These are phyloP conservation scores for Syngnathus floridae DNA, from an alignment of 2,113 vertebrate genomes.

Conservation along the genomic window DNA sequence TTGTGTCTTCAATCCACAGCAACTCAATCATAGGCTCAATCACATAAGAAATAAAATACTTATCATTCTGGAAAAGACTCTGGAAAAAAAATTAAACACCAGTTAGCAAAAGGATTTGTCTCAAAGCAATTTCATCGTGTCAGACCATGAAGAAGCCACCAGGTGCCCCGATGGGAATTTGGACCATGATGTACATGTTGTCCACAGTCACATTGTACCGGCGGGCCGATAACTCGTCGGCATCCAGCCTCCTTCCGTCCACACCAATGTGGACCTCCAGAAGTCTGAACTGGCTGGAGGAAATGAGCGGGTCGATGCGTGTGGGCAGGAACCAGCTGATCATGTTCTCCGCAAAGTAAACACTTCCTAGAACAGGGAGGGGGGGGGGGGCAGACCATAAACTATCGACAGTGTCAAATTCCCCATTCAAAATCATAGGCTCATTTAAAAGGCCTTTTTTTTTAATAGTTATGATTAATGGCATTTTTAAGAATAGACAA, in stretches of 20 bases:
- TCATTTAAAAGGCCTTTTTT: background rate
- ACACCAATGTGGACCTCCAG: slow-evolving; percentile 69
- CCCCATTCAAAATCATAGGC: background rate
- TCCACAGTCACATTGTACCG: slow-evolving; percentile 56
- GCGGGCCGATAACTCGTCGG: slow-evolving; percentile 53
- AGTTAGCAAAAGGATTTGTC: background rate
- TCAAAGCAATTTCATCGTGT: background rate
- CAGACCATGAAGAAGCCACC: slow-evolving; percentile 78
- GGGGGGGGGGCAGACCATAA: too few species aligned
- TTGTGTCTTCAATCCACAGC: slow-evolving; percentile 58
- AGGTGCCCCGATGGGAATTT: slow-evolving; percentile 72
- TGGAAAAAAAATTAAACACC: slow-evolving; percentile 15
- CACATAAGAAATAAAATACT: slow-evolving; percentile 48
- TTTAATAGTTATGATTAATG: too few species aligned
- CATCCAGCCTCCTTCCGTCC: slow-evolving; percentile 62
- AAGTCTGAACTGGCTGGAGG: slow-evolving; percentile 36
- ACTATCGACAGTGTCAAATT: background rate
- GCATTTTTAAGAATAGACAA: too few species aligned
- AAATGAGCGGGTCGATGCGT: slow-evolving; percentile 57
- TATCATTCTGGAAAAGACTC: slow-evolving; percentile 47
- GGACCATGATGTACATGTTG: slow-evolving; percentile 44
- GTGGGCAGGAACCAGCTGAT: slow-evolving; percentile 78
- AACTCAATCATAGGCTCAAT: slow-evolving; percentile 70
- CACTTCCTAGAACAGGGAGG: slow-evolving; percentile 57
- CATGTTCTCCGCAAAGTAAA: slow-evolving; percentile 42